phyloP scores from a whole-genome alignment of 2,113 vertebrate species.

The Ciconia maguari region DNA sequence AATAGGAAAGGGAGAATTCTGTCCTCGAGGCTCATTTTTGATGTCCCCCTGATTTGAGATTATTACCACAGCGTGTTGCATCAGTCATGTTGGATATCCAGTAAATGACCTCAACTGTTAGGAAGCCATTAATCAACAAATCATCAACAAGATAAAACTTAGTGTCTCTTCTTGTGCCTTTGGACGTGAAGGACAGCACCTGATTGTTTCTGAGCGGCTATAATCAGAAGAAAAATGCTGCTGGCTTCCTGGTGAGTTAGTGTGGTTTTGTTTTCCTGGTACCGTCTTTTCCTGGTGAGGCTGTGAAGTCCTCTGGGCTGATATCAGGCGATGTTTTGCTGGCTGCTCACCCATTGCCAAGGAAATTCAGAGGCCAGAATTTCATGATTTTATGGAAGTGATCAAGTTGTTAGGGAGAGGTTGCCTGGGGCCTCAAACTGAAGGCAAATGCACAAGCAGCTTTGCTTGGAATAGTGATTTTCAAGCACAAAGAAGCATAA shows the following conservation, averaged over 20 bases:
- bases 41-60: background rate
- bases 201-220: background rate
- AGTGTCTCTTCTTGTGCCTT: background rate
- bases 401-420: background rate
- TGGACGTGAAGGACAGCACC: background rate
- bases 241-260: background rate
- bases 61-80: background rate
- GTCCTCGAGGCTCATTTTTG: background rate
- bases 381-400: background rate
- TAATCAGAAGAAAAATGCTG: background rate
- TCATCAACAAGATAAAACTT: constrained; percentile 1
- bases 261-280: background rate
- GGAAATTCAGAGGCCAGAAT: background rate
- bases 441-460: background rate
- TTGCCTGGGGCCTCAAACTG: background rate
- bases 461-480: background rate
- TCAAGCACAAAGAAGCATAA: background rate
- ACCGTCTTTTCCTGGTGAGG: background rate
- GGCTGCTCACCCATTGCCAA: background rate
- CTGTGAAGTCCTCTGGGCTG: background rate
- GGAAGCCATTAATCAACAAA: constrained; percentile 21
- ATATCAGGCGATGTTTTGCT: background rate
- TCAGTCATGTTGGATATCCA: background rate
- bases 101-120: background rate
- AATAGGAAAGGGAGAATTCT: background rate